phyloP scores from a whole-genome alignment of 2,113 vertebrate genomes.

The Gambusia holbrooki region DNA sequence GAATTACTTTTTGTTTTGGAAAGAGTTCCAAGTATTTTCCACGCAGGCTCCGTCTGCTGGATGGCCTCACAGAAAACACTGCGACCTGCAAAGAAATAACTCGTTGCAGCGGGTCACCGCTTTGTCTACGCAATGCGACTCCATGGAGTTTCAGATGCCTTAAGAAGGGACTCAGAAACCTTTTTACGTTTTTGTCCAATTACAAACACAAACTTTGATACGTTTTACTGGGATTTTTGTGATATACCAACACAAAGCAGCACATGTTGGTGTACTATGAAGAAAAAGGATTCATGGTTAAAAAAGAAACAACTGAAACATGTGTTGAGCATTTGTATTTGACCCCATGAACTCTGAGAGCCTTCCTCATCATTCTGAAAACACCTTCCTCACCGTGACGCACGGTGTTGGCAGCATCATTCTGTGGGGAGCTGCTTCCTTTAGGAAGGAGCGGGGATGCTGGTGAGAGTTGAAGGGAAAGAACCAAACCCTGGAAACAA shows the following conservation, averaged over 20 bases:
- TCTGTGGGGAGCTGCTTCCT: no score
- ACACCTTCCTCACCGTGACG: neutral
- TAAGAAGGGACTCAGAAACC: neutral
- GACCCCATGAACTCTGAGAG: neutral
- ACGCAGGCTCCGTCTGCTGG: conserved; percentile 38
- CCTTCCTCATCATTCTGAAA: neutral
- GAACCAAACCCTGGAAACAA: neutral
- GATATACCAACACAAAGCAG: neutral
- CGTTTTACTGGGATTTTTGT: neutral
- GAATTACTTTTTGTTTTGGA: conserved; percentile 22
- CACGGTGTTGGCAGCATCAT: neutral
- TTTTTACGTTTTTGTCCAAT: no score
- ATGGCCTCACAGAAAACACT: conserved; percentile 32
- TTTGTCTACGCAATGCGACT: conserved; percentile 11
- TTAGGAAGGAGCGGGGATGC: no score
- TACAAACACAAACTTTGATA: no score
- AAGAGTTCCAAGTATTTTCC: conserved; percentile 60
- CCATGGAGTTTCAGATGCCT: neutral
- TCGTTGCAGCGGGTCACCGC: conserved; percentile 7
- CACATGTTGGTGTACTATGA: neutral
- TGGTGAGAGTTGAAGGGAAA: neutral
- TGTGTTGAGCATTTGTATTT: neutral
- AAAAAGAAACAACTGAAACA: neutral
- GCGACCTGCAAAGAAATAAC: conserved; percentile 54
- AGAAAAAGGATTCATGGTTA: neutral